These are phyloP conservation scores for Nasua narica DNA, from an alignment of 2,797 vertebrate genomes.

Conservation along the genomic window DNA sequence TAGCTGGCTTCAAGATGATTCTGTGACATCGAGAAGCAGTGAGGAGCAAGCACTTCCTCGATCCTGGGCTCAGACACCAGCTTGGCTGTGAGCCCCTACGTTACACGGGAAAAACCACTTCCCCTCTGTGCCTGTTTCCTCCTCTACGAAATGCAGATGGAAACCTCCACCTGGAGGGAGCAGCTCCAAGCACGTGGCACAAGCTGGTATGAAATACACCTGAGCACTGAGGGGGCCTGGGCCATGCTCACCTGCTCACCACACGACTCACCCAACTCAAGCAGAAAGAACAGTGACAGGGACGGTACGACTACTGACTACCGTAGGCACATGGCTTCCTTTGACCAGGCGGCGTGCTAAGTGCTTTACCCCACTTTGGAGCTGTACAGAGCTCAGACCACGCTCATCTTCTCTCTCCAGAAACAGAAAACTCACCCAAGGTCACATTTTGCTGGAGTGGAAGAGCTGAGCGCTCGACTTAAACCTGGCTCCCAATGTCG, in stretches of 20 bases:
- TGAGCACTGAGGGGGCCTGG: not conserved
- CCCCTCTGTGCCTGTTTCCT: constrained; percentile 23
- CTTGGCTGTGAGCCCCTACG: not conserved
- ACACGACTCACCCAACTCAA: not conserved
- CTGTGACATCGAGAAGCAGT: not conserved
- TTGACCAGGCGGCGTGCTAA: not conserved
- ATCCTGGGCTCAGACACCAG: not conserved
- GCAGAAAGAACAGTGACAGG: not conserved
- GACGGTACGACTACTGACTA: not conserved
- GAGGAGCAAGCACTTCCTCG: fast-evolving
- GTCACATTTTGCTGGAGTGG: not conserved
- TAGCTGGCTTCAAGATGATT: not conserved
- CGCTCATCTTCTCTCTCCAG: not conserved
- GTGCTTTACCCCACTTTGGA: not conserved
- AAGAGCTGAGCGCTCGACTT: not conserved
- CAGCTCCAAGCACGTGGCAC: not conserved
- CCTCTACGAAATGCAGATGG: constrained; percentile 2
- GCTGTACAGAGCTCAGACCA: not conserved
- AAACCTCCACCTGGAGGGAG: not conserved
- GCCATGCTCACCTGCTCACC: not conserved
- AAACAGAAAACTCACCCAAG: not conserved
- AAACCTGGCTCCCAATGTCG: not conserved
- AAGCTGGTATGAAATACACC: not conserved
- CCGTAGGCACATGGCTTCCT: not conserved
- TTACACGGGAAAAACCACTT: not conserved